phyloP scores from a whole-genome alignment of 2,888 invertebrate species.

The Nymphalis c-album region DNA sequence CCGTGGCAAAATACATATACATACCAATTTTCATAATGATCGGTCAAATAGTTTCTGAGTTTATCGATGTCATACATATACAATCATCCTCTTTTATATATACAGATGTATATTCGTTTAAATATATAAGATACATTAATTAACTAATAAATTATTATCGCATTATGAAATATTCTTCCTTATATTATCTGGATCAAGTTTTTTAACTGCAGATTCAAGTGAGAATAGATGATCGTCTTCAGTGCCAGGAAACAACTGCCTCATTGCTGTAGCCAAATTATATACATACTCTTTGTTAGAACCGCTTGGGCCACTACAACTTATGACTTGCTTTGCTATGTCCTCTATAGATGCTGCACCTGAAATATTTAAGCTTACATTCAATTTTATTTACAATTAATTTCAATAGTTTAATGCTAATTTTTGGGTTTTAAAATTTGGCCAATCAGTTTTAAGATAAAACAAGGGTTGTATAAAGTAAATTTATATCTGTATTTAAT shows the following conservation, averaged over 20 bases:
- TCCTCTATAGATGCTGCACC: constrained; percentile 88
- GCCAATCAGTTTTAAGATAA: too few relatives aligned
- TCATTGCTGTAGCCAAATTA: constrained; percentile 90
- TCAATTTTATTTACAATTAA: neutral
- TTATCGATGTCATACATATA: too few relatives aligned
- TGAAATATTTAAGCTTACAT: constrained; percentile 53
- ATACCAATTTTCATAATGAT: too few relatives aligned
- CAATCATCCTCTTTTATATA: too few relatives aligned
- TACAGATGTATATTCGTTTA: too few relatives aligned
- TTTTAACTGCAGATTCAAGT: constrained; percentile 82
- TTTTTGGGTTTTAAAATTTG: too few relatives aligned
- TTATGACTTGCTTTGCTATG: constrained; percentile 90
- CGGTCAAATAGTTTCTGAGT: too few relatives aligned
- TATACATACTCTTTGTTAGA: constrained; percentile 95
- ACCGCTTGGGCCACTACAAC: constrained; percentile 91
- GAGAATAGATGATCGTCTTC: constrained; percentile 89
- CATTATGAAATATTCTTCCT: constrained; percentile 23
- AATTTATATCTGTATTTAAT: too few relatives aligned
- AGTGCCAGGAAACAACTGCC: constrained; percentile 86
- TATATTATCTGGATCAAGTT: constrained; percentile 51
- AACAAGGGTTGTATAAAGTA: too few relatives aligned
- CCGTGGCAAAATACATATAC: too few relatives aligned
- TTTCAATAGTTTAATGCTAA: neutral
- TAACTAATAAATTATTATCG: neutral
- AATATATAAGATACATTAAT: too few relatives aligned